These are phyloP conservation scores for Decapterus maruadsi DNA, from an alignment of 2,797 vertebrate species.

Conservation along the genomic window DNA sequence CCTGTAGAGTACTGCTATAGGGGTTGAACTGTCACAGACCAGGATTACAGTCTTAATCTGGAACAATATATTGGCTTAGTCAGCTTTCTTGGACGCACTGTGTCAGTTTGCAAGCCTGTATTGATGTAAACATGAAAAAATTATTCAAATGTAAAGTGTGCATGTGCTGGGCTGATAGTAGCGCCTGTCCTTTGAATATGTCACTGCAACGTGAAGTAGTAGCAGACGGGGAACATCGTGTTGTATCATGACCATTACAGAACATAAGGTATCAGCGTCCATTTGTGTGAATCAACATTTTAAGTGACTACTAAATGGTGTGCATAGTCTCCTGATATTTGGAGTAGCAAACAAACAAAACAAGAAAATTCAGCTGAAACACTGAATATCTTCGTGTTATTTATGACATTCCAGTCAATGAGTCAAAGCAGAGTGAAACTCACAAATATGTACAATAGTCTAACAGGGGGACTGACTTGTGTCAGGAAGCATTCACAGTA, in stretches of 20 bases:
- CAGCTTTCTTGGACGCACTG: conserved; percentile 66
- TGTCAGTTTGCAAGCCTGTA: conserved; percentile 38
- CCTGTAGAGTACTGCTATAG: conserved; percentile 64
- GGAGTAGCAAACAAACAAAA: conserved; percentile 2
- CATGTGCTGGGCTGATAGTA: conserved; percentile 18
- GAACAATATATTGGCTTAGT: conserved; percentile 82
- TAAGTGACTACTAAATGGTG: too few species aligned
- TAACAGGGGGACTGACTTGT: conserved; percentile 8
- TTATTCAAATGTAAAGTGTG: conserved; percentile 29
- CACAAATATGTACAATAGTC: background rate
- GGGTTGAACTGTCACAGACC: conserved; percentile 71
- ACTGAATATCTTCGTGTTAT: conserved; percentile 13
- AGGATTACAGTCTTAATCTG: conserved; percentile 81
- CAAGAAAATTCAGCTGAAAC: conserved; percentile 5
- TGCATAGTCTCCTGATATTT: too few species aligned
- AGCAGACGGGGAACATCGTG: conserved; percentile 35
- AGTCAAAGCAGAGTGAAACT: conserved; percentile 19
- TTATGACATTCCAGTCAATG: conserved; percentile 1
- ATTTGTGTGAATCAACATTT: too few species aligned
- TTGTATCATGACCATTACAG: conserved; percentile 40
- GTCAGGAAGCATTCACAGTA: background rate
- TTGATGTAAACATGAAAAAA: conserved; percentile 42
- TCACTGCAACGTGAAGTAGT: conserved; percentile 29
- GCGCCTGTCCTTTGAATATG: conserved; percentile 43
- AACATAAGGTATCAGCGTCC: too few species aligned